Conservation (phyloP, 1,140 invertebrate genomes). For the Caenorhabditis briggsae region DNA sequence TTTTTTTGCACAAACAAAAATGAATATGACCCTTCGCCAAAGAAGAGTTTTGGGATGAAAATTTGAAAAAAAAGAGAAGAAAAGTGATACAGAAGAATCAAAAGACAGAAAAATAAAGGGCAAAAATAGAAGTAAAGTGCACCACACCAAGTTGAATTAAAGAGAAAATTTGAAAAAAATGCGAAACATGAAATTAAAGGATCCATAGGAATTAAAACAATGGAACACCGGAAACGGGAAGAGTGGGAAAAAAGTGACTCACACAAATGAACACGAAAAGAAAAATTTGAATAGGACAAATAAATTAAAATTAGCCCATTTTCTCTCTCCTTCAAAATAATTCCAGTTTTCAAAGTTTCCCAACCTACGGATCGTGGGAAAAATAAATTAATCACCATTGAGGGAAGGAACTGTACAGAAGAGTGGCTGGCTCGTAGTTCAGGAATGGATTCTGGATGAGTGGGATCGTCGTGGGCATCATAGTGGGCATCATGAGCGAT, state of each 20-base stretch:
- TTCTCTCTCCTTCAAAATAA: neutral
- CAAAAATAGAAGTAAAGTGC: constrained; percentile 27
- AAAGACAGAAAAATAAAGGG: neutral
- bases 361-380: neutral
- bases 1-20: constrained; percentile 32
- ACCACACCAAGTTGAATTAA: neutral
- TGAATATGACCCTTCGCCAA: neutral
- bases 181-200: neutral
- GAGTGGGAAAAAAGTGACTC: constrained; percentile 7
- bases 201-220: neutral
- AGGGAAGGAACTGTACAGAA: constrained; percentile 45
- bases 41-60: neutral
- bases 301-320: neutral
- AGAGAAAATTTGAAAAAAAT: neutral
- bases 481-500: constrained; percentile 46
- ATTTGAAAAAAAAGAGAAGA: neutral
- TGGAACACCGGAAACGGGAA: constrained; percentile 49
- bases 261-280: neutral
- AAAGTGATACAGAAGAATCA: constrained; percentile 13
- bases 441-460: constrained; percentile 40
- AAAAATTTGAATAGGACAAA: constrained; percentile 2
- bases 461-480: constrained; percentile 47
- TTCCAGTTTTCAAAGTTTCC: neutral
- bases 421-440: constrained; percentile 42
- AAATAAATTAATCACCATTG: constrained; percentile 55